Conservation (phyloP, 1,140 invertebrate species). For the Heliconius himera region DNA sequence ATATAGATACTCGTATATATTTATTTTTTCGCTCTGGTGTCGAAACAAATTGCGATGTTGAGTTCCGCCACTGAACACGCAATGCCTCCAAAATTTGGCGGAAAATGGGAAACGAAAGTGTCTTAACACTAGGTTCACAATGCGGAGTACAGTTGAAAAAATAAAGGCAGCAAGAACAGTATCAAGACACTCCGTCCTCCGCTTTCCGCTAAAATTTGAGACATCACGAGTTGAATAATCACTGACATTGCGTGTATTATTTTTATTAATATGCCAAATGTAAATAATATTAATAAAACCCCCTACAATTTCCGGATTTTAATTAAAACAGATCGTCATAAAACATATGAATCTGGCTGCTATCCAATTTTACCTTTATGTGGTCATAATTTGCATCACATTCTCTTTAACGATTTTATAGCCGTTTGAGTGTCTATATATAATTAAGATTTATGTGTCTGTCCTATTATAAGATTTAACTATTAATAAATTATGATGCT, state of each 20-base stretch:
- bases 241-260: too few relatives aligned
- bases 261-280: neutral
- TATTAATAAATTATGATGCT: neutral
- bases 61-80: neutral
- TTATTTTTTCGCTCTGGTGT: neutral
- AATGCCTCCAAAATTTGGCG: neutral
- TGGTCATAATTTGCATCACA: constrained; percentile 26
- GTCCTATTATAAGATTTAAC: neutral
- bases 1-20: neutral
- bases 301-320: neutral
- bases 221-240: too few relatives aligned
- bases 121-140: neutral
- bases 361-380: constrained; percentile 38
- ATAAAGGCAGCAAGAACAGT: too few relatives aligned
- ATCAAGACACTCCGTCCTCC: too few relatives aligned
- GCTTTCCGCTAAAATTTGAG: too few relatives aligned
- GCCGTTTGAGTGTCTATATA: neutral
- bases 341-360: constrained; percentile 24
- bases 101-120: neutral
- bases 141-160: too few relatives aligned
- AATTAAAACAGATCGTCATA: constrained; percentile 13
- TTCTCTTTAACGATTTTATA: constrained; percentile 8
- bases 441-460: neutral
- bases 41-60: neutral
- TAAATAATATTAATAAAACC: neutral